phyloP scores from a whole-genome alignment of 2,888 invertebrate species.

The Dolichomitus sp. region DNA sequence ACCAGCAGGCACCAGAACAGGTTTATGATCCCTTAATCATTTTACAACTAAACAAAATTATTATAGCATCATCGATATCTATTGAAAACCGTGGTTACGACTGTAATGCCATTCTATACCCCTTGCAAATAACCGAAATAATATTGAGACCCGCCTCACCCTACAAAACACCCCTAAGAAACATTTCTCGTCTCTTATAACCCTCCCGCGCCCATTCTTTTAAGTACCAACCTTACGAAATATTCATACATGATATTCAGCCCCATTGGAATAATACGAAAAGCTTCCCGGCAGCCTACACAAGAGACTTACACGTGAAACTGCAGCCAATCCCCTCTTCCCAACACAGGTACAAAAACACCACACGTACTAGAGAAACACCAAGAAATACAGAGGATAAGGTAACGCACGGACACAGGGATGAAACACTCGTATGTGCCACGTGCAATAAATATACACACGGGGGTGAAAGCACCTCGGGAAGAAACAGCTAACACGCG shows the following conservation, averaged over 20 bases:
- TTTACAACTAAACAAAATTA: not conserved
- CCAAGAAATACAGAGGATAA: slow-evolving; percentile 16
- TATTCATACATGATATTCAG: slow-evolving; percentile 82
- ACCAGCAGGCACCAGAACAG: slow-evolving; percentile 14
- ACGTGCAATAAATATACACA: slow-evolving; percentile 35
- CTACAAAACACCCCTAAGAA: not conserved
- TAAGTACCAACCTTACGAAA: slow-evolving; percentile 74
- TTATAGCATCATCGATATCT: slow-evolving; percentile 10
- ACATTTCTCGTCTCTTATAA: not conserved
- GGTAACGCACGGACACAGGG: slow-evolving; percentile 54
- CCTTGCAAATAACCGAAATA: not conserved
- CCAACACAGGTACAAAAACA: slow-evolving; percentile 37
- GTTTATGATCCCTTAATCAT: slow-evolving; percentile 9
- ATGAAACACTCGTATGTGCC: slow-evolving; percentile 60
- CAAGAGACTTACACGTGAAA: slow-evolving; percentile 23
- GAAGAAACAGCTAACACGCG: slow-evolving; percentile 14
- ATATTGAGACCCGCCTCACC: not conserved
- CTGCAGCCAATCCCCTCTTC: slow-evolving; percentile 12
- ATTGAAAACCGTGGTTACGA: slow-evolving; percentile 17
- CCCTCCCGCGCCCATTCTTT: not conserved
- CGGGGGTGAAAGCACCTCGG: slow-evolving; percentile 25
- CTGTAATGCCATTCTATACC: not conserved
- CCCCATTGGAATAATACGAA: slow-evolving; percentile 74
- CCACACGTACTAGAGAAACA: slow-evolving; percentile 10
- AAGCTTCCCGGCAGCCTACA: not conserved